Evolutionary conservation across 2,797 vertebrate species (phyloP).

Genomic region (Falco columbarius): DNA sequence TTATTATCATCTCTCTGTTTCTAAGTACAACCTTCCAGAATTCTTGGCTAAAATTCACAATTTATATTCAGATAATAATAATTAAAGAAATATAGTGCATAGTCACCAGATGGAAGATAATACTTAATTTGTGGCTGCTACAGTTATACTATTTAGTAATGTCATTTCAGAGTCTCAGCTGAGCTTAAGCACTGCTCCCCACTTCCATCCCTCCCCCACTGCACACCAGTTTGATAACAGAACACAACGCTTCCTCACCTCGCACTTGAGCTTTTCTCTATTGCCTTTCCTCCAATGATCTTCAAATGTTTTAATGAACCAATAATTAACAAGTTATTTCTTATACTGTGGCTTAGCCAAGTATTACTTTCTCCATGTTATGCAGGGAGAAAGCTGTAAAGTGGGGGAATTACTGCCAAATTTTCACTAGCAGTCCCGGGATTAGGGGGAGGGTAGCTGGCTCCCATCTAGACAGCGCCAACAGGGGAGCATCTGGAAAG

Average conservation of each 20-base stretch:
- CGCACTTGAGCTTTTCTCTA: neutral
- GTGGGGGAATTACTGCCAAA: neutral
- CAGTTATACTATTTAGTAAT: constrained; percentile 62
- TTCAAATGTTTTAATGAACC: constrained; percentile 41
- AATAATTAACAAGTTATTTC: constrained; percentile 55
- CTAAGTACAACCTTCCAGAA: constrained; percentile 68
- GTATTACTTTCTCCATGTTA: neutral
- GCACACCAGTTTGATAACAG: neutral
- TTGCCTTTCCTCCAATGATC: constrained; percentile 24
- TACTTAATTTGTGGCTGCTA: constrained; percentile 74
- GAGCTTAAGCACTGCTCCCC: constrained; percentile 36
- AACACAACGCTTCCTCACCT: neutral
- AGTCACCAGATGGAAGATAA: constrained; percentile 78
- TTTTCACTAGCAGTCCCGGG: neutral
- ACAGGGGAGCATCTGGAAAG: constrained; percentile 22
- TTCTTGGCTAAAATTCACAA: constrained; percentile 75
- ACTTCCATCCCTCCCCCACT: neutral
- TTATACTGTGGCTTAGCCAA: neutral
- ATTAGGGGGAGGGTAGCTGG: constrained; percentile 31
- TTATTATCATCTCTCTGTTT: constrained; percentile 65
- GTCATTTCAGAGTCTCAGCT: constrained; percentile 68
- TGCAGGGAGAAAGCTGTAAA: neutral
- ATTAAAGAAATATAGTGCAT: constrained; percentile 75
- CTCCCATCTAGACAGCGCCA: neutral
- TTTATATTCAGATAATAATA: constrained; percentile 79